A percentile compares a stretch with the other conserved stretches of the same genome.
Evolutionary conservation across 1,140 invertebrate genomes (phyloP).

Genomic region (Drosophila subobscura): DNA sequence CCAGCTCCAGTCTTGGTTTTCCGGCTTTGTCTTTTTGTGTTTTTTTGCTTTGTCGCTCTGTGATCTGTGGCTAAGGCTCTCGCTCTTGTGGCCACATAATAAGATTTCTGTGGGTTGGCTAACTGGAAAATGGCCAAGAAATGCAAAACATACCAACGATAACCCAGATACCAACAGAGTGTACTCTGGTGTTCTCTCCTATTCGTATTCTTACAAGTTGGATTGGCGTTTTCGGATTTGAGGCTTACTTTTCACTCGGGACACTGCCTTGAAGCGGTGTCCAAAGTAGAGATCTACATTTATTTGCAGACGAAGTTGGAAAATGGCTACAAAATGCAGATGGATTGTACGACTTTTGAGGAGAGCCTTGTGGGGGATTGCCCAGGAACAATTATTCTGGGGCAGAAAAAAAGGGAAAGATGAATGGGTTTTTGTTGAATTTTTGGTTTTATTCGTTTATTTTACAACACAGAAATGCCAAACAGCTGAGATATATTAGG

Average conservation of each 20-base stretch:
- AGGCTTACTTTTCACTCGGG: not conserved
- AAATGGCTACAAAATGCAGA: too few species aligned
- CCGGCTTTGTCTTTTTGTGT: constrained; percentile 28
- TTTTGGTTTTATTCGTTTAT: too few species aligned
- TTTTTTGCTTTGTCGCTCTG: constrained; percentile 40
- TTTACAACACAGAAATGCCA: too few species aligned
- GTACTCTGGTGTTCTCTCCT: too few species aligned
- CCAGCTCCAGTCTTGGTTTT: constrained; percentile 35
- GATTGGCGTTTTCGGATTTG: constrained; percentile 15
- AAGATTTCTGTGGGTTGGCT: constrained; percentile 46
- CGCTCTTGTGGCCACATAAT: constrained; percentile 7
- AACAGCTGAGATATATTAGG: too few species aligned
- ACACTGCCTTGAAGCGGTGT: constrained; percentile 3
- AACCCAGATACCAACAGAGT: constrained; percentile 45
- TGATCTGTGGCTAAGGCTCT: constrained; percentile 13
- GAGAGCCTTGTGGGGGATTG: too few species aligned
- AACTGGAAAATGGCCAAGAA: constrained; percentile 53
- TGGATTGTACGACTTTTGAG: too few species aligned
- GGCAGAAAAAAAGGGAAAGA: too few species aligned
- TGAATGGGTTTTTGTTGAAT: too few species aligned
- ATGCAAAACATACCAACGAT: constrained; percentile 52
- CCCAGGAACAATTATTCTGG: too few species aligned
- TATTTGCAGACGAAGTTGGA: too few species aligned
- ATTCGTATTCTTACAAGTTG: constrained; percentile 17
- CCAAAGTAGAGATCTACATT: too few species aligned